A percentile compares a stretch with the other conserved stretches of the same genome.
These are phyloP conservation scores for Myrmecophaga tridactyla DNA, from an alignment of 2,113 vertebrate genomes.

Conservation along the genomic window DNA sequence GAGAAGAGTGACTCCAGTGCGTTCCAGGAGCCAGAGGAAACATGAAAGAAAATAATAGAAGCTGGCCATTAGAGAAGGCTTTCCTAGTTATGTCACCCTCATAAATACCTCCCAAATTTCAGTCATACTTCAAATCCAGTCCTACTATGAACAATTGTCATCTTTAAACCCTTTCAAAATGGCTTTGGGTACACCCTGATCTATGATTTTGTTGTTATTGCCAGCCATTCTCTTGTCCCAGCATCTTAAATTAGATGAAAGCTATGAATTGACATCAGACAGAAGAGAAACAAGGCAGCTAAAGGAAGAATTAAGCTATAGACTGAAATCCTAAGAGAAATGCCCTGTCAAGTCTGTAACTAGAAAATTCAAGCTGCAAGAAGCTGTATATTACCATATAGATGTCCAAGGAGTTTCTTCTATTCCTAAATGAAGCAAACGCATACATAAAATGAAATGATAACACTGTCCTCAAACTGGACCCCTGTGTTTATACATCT, in stretches of 20 bases:
- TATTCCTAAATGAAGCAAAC: slow-evolving; percentile 1
- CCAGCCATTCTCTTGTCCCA: slow-evolving; percentile 34
- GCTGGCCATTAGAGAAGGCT: not conserved
- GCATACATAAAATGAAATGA: not conserved
- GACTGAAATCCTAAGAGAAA: slow-evolving; percentile 68
- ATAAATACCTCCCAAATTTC: not conserved
- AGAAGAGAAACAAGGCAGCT: slow-evolving; percentile 19
- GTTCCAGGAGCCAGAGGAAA: not conserved
- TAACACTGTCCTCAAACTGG: not conserved
- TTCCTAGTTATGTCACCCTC: not conserved
- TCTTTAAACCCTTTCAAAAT: not conserved
- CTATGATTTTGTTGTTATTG: not conserved
- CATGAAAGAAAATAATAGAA: not conserved
- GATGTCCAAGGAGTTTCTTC: not conserved
- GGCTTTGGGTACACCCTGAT: not conserved
- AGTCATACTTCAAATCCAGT: not conserved
- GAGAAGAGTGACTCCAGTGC: not conserved
- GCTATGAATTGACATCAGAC: slow-evolving; percentile 16
- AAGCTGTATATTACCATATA: not conserved
- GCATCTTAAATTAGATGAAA: slow-evolving; percentile 62
- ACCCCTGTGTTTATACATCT: not conserved
- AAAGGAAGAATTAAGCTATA: slow-evolving; percentile 2
- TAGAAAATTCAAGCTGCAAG: slow-evolving; percentile 27
- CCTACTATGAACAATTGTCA: not conserved
- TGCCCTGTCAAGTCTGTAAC: slow-evolving; percentile 48